Conservation (phyloP, 2,797 vertebrate genomes). For the Amblyopsis hoosieri region DNA sequence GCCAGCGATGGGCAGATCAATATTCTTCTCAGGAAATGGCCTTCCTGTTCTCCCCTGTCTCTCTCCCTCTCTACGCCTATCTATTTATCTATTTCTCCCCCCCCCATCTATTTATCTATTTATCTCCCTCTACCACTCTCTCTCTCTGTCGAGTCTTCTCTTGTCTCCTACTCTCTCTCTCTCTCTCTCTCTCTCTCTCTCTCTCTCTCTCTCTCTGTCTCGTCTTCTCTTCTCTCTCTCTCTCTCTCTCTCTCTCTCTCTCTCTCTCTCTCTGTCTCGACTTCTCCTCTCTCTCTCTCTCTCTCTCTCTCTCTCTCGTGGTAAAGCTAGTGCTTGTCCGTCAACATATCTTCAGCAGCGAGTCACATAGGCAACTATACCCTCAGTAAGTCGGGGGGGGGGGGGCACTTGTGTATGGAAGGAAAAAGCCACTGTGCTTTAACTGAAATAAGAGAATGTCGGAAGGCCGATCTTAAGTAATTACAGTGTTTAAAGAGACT, state of each 20-base stretch:
- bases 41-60: conserved; percentile 26
- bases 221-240: background rate
- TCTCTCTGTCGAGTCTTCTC: background rate
- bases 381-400: too few relatives aligned
- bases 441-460: too few relatives aligned
- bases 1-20: conserved; percentile 67
- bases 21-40: conserved; percentile 68
- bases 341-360: too few relatives aligned
- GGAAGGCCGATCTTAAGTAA: too few relatives aligned
- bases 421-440: too few relatives aligned
- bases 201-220: background rate
- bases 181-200: conserved; percentile 26
- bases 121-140: background rate
- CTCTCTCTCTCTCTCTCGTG: background rate
- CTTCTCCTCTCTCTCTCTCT: background rate
- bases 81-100: background rate
- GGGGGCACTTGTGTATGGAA: too few relatives aligned
- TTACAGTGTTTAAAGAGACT: too few relatives aligned
- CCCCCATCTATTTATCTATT: background rate
- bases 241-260: conserved; percentile 12
- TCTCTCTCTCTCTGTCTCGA: conserved; percentile 31
- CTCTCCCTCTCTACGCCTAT: too few relatives aligned
- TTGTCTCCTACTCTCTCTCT: conserved; percentile 36
- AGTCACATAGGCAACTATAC: too few relatives aligned
- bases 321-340: too few relatives aligned